Evolutionary conservation across 2,113 vertebrate genomes (phyloP), one percentile per base, ranked within the genome.

Genomic region (Blennius ocellaris): DNA sequence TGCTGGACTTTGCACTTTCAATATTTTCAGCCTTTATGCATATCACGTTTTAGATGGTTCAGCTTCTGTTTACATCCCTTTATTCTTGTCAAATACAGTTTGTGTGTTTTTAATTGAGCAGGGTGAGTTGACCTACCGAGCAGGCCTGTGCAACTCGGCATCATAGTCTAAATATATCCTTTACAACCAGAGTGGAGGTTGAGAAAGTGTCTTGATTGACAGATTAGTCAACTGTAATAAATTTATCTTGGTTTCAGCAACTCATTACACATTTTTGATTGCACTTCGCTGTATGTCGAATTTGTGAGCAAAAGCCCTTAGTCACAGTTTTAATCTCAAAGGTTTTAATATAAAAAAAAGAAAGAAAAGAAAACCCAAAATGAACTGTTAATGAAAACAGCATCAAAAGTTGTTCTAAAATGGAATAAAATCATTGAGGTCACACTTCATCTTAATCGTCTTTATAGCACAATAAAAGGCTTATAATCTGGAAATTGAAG

Each of bases 161-260:
- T 10, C 30, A 54, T 64, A 61, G 36, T 85, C 58, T 55, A 81
- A 83, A 72, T 78, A 66, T 73, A 51, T 80, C 37, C 73, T 52
- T 58, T 16, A 60, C 57, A 47, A 56, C 38, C 53, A 21, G 52
- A 36, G 17, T 15, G 43, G 21, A 8, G 71, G 60, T 11, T 14
- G 2, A 58, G 39, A 36, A 9, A 55, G 39, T 30, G 48, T 54
- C 62, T 56, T 66, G 58, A 81, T 11, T 73, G 76, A 78, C 76
- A 43, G 64, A 55, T 44, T 45, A 57, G 43, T 60, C 54, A 45
- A 17, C 37, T 36, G 57, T 48, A 73, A 56, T 47, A 57, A 61
- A 69, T 70, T 43, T 50, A 62, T 61, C 55, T 50, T 39, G 6
- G 6, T 38, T 60, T 58, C 11, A 74, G 45, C 45, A 63, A 16